Base-by-base conservation (phyloP, 1,140 invertebrate species). In the Potamilus streckersoni region DNA sequence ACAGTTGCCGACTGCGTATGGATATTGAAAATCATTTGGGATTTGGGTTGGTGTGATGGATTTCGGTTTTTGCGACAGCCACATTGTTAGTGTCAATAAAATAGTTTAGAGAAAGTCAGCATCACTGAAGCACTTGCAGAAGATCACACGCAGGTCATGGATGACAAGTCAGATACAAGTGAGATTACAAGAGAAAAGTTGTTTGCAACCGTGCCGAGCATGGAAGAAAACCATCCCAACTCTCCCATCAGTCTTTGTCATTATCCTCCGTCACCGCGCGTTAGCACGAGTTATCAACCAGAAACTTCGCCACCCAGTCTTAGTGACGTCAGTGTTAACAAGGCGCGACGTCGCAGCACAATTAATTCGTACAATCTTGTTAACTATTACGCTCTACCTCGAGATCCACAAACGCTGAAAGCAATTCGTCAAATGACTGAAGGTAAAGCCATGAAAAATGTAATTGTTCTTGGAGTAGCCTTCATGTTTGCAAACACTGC, bases 401-500 rank as follows among this genome's bases (percentile, higher is more conserved):
- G 84, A 49, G 84, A 87, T 60, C 73, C 80, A 0, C 72, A 79
- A 49, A 83, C 80, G 12, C 73, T 82, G 65, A 77, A 73, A 67
- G 80, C 78, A 13, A 81, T 85, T 38, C 66, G 76, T 5, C 73
- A 79, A 71, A 85, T 85, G 84, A 86, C 82, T 14, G 78, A 83
- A 68, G 69, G 75, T 57, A 85, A 84, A 72, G 84, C 86, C 15
- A 72, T 82, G 38, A 88, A 88, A 74, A 89, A 88, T 73, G 80
- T 88, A 15, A 73, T 87, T n/a, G 85, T 86, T 17, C 80, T 89
- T 55, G 85, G 88, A 59, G 19, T 87, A 2, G 86, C 86, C 8
- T 89, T 88, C 74, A 87, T 89, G 86, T 84, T 89, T 55, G 80
- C 86, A 31, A 85, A 85, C 69, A 88, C 87, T 15, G 88, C 86